Percentiles rank a stretch among this genome's conserved stretches.
Evolutionary conservation across 2,888 invertebrate genomes (phyloP).

Genomic region (Oscheius sp.): DNA sequence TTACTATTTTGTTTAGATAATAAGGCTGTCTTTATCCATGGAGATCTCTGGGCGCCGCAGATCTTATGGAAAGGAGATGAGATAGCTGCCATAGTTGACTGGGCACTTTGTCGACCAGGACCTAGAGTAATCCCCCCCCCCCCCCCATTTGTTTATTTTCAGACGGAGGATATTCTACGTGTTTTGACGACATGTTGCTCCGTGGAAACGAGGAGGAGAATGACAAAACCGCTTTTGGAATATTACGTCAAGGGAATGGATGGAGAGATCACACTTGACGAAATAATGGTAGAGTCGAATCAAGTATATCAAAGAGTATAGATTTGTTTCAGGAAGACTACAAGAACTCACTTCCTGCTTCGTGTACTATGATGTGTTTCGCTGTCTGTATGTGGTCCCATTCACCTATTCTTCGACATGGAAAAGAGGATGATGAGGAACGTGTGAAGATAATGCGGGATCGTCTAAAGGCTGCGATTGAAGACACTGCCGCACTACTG

Average conservation of each 20-base stretch:
- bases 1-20: constrained; percentile 39
- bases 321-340: constrained; percentile 18
- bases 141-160: neutral
- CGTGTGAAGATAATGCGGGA: neutral
- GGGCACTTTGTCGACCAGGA: constrained; percentile 57
- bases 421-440: constrained; percentile 19
- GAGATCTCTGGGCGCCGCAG: constrained; percentile 67
- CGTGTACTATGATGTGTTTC: constrained; percentile 21
- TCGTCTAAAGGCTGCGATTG: constrained; percentile 1
- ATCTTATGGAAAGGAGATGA: constrained; percentile 59
- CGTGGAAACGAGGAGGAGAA: constrained; percentile 40
- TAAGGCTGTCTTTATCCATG: constrained; percentile 54
- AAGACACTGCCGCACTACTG: constrained; percentile 11
- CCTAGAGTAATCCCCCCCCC: too few species aligned
- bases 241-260: constrained; percentile 41
- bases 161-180: constrained; percentile 59
- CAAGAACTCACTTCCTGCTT: neutral
- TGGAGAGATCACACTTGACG: constrained; percentile 1
- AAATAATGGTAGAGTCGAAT: neutral
- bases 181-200: constrained; percentile 58
- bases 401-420: constrained; percentile 20
- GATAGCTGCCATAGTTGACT: constrained; percentile 65
- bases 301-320: neutral
- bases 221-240: constrained; percentile 41
- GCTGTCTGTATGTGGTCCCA: constrained; percentile 32